A percentile compares a stretch with the other conserved stretches of the same genome.
Evolutionary conservation across 2,888 invertebrate species (phyloP).

Genomic region (Lepidochitona cinerea): DNA sequence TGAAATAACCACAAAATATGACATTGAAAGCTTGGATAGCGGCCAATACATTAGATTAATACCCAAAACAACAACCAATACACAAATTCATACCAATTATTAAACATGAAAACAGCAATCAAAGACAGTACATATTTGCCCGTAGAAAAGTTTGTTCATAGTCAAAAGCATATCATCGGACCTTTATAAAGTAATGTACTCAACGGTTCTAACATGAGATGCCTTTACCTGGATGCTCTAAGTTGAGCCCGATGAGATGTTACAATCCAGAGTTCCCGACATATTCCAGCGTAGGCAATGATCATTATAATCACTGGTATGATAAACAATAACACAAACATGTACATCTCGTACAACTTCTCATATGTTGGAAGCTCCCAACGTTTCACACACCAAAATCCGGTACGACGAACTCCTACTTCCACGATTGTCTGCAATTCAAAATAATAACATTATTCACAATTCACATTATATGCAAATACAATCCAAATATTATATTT

Average conservation of each 20-base stretch:
- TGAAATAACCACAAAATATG: background rate
- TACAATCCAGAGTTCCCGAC: conserved; percentile 78
- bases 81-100: too few relatives aligned
- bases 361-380: conserved; percentile 58
- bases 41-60: too few relatives aligned
- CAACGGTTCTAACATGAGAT: too few relatives aligned
- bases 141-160: too few relatives aligned
- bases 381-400: conserved; percentile 77
- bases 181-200: too few relatives aligned
- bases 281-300: conserved; percentile 78
- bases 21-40: conserved; percentile 1
- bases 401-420: conserved; percentile 42
- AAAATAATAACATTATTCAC: background rate
- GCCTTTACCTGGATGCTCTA: conserved; percentile 72
- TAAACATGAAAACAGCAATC: too few relatives aligned
- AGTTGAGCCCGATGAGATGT: conserved; percentile 76
- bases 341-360: conserved; percentile 76
- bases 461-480: too few relatives aligned
- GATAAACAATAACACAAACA: conserved; percentile 77
- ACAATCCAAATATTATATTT: too few relatives aligned
- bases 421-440: conserved; percentile 42
- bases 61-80: too few relatives aligned
- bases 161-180: too few relatives aligned
- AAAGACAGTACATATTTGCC: too few relatives aligned
- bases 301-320: conserved; percentile 79